Conservation (phyloP, 1,140 invertebrate species). For the Kradibia gibbosae region DNA sequence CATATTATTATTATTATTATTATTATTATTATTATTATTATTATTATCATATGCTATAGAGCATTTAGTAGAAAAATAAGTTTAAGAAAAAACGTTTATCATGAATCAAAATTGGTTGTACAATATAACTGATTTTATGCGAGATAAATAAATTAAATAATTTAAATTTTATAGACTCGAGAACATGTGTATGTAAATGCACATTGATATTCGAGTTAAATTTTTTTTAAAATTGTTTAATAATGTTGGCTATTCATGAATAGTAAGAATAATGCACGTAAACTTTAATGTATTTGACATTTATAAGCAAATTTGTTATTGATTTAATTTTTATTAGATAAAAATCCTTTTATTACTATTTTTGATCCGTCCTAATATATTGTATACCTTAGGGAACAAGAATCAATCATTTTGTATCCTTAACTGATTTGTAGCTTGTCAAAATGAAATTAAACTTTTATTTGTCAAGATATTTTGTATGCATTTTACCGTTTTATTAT, state of each 20-base stretch:
- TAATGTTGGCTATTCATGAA: conserved; percentile 7
- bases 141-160: conserved; percentile 50
- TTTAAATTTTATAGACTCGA: conserved; percentile 51
- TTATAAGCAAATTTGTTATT: conserved; percentile 40
- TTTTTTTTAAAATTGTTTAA: conserved; percentile 37
- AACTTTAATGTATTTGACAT: conserved; percentile 46
- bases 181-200: conserved; percentile 32
- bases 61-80: conserved; percentile 42
- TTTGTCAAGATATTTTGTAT: conserved; percentile 46
- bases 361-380: conserved; percentile 40
- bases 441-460: conserved; percentile 53
- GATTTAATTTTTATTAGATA: conserved; percentile 40
- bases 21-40: conserved; percentile 42
- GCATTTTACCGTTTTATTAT: conserved; percentile 36
- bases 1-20: conserved; percentile 47
- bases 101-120: conserved; percentile 52
- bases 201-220: conserved; percentile 34
- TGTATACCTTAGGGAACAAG: conserved; percentile 37
- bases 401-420: conserved; percentile 45
- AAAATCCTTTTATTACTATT: conserved; percentile 41
- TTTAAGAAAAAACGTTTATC: conserved; percentile 45
- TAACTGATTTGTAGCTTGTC: conserved; percentile 49
- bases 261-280: conserved; percentile 39
- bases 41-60: conserved; percentile 46
- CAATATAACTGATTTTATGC: conserved; percentile 51